Conservation (phyloP, 2,888 invertebrate species). For the Agrotis puta region DNA sequence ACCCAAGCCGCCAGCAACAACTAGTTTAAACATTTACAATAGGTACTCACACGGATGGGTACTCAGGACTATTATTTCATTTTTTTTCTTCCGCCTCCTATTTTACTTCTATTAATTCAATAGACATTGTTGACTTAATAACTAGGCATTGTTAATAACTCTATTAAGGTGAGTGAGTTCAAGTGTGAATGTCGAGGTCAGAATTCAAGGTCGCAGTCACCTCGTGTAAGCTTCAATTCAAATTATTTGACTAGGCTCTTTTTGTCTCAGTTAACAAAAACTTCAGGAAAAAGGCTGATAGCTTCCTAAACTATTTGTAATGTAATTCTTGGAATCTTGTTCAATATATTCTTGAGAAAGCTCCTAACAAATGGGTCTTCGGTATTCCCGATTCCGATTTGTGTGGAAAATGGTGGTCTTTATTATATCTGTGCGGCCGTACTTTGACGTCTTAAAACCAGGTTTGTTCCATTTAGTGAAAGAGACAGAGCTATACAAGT, state of each 20-base stretch:
- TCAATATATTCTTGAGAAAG: not conserved
- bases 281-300: not conserved
- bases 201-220: slow-evolving; percentile 18
- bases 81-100: not conserved
- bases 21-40: too few species aligned
- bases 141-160: slow-evolving; percentile 22
- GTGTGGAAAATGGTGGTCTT: too few species aligned
- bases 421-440: too few species aligned
- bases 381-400: too few species aligned
- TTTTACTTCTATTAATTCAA: not conserved
- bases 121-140: slow-evolving; percentile 3
- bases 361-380: not conserved
- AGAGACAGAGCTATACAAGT: too few species aligned
- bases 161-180: slow-evolving; percentile 27
- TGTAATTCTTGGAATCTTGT: not conserved
- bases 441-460: too few species aligned
- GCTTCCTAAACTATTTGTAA: not conserved
- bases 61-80: too few species aligned
- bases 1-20: too few species aligned
- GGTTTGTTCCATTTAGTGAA: too few species aligned
- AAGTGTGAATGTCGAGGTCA: slow-evolving; percentile 33
- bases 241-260: slow-evolving; percentile 18
- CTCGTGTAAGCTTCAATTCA: slow-evolving; percentile 8
- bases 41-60: too few species aligned
- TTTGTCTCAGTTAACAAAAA: slow-evolving; percentile 5